A percentile compares a stretch with the other conserved stretches of the same genome.
These are phyloP conservation scores for Diplosoma virens DNA, from an alignment of 23 tunicate genomes.

Conservation along the genomic window DNA sequence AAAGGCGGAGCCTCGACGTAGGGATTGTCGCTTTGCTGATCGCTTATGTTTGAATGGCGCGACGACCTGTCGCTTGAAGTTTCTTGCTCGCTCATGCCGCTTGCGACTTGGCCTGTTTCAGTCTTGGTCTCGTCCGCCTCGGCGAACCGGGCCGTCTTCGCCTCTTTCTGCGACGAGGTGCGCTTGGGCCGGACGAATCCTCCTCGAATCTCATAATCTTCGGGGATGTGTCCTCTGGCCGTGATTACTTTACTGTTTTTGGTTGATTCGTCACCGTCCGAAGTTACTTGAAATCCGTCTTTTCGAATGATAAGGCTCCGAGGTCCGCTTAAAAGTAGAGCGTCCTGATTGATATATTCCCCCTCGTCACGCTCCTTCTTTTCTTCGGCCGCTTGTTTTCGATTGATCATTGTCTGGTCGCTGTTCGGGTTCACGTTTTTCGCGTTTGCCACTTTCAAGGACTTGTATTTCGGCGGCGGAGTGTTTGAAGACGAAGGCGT, in stretches of 20 bases:
- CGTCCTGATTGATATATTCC: too few species aligned
- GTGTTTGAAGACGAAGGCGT: not conserved
- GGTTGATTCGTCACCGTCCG: not conserved
- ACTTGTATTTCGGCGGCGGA: conserved; percentile 1
- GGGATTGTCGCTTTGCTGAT: not conserved
- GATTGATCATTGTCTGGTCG: not conserved
- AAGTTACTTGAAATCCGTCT: not conserved
- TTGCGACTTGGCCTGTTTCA: not conserved
- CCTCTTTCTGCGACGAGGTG: not conserved
- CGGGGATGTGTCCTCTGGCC: not conserved
- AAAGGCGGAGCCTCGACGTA: conserved; percentile 47
- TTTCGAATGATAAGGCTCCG: not conserved
- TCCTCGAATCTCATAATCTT: conserved; percentile 19
- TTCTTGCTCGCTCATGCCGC: not conserved
- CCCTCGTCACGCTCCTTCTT: not conserved
- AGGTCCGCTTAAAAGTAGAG: not conserved
- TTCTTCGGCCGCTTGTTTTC: not conserved
- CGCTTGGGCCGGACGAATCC: conserved; percentile 19
- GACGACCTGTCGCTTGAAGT: not conserved
- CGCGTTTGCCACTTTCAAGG: too few species aligned
- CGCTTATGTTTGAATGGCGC: not conserved
- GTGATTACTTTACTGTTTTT: not conserved
- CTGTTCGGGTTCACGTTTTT: not conserved
- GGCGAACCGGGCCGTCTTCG: not conserved
- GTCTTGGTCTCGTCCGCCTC: not conserved